A percentile compares a stretch with the other conserved stretches of the same genome.
Evolutionary conservation across 2,113 vertebrate genomes (phyloP).

Genomic region (Neodontobutis hainanensis): DNA sequence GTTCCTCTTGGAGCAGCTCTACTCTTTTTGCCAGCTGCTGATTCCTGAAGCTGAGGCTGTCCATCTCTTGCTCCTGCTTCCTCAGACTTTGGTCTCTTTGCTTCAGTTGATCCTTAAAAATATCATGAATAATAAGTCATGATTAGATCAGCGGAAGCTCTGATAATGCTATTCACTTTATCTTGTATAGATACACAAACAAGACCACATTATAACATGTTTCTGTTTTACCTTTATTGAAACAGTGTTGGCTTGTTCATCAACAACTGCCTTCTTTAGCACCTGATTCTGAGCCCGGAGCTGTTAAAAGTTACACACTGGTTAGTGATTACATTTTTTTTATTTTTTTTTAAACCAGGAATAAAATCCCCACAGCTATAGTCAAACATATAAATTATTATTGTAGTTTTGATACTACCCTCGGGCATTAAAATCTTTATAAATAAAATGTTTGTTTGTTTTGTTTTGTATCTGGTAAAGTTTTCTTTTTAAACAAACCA

Average conservation of each 20-base stretch:
- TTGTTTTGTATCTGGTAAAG: too few species aligned
- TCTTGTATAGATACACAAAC: neutral
- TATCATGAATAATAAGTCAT: neutral
- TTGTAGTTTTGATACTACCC: too few species aligned
- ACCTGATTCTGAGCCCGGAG: slow-evolving; percentile 99
- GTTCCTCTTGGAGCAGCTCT: slow-evolving; percentile 94
- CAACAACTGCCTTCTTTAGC: slow-evolving; percentile 95
- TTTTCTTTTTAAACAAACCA: neutral
- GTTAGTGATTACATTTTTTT: too few species aligned
- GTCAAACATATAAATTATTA: too few species aligned
- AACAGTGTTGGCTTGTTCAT: slow-evolving; percentile 91
- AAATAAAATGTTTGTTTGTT: too few species aligned
- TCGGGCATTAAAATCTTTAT: too few species aligned
- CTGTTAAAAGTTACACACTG: slow-evolving; percentile 71
- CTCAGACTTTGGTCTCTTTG: slow-evolving; percentile 95
- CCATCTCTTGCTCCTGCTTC: slow-evolving; percentile 98
- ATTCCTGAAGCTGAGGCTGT: slow-evolving; percentile 96
- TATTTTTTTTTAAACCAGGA: too few species aligned
- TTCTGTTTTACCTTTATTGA: slow-evolving; percentile 87
- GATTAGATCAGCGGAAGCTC: neutral
- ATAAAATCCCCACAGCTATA: too few species aligned
- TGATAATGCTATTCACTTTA: neutral
- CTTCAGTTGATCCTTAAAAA: slow-evolving; percentile 90
- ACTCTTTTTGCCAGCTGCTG: slow-evolving; percentile 96
- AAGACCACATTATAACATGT: neutral